A percentile compares a stretch with the other conserved stretches of the same genome.
These are phyloP conservation scores for Arenicola marina DNA, from an alignment of 2,888 invertebrate species.

Conservation along the genomic window DNA sequence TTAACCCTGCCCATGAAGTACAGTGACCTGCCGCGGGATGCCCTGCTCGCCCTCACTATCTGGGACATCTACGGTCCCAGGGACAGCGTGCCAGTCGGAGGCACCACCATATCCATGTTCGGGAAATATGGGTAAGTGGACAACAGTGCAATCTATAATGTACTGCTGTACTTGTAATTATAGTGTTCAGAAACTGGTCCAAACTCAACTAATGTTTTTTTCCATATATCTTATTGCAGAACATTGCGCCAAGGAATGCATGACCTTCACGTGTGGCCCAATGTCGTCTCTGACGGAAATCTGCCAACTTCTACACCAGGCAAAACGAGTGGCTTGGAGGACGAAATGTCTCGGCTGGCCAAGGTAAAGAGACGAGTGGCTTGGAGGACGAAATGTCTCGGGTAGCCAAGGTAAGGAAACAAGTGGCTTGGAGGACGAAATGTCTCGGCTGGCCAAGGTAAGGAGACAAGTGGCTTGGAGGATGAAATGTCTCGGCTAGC, in stretches of 20 bases:
- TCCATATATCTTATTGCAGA: slow-evolving; percentile 37
- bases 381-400: too few relatives aligned
- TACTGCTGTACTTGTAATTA: not conserved
- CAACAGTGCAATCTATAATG: not conserved
- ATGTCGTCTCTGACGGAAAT: slow-evolving; percentile 78
- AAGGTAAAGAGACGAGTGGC: too few relatives aligned
- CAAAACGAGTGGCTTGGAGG: slow-evolving; percentile 48
- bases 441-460: too few relatives aligned
- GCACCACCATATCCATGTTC: slow-evolving; percentile 90
- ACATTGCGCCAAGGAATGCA: slow-evolving; percentile 71
- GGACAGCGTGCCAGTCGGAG: slow-evolving; percentile 78
- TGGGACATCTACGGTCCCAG: slow-evolving; percentile 90
- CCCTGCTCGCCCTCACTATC: slow-evolving; percentile 84
- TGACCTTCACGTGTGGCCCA: slow-evolving; percentile 89
- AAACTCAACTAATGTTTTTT: not conserved
- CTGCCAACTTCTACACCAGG: slow-evolving; percentile 73
- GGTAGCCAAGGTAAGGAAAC: too few relatives aligned
- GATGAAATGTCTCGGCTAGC: too few relatives aligned
- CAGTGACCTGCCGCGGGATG: slow-evolving; percentile 86
- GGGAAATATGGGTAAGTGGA: slow-evolving; percentile 79
- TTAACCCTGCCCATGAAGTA: slow-evolving; percentile 86
- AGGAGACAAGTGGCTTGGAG: too few relatives aligned
- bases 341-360: slow-evolving; percentile 72
- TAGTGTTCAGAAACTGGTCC: not conserved
- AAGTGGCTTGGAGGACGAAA: too few relatives aligned